Conservation (phyloP, 2,888 invertebrate genomes). For the Eretmocerus hayati region DNA sequence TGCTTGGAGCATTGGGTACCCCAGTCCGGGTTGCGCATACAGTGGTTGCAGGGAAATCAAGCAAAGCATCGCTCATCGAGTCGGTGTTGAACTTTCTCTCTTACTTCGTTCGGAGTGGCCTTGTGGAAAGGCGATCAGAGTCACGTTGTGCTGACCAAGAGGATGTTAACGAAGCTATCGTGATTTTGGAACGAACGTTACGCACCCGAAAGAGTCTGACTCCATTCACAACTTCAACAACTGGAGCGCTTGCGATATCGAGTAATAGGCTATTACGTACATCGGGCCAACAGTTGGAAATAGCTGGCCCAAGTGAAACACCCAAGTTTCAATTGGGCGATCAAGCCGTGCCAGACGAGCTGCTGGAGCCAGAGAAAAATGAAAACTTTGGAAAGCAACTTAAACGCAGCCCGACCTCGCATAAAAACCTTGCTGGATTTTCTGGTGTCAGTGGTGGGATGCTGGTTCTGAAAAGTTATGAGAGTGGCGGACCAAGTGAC, state of each 20-base stretch:
- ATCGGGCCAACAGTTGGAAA: too few relatives aligned
- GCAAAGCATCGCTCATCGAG: conserved; percentile 60
- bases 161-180: conserved; percentile 36
- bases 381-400: too few relatives aligned
- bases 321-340: too few relatives aligned
- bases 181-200: conserved; percentile 29
- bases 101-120: conserved; percentile 65
- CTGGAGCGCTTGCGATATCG: background rate
- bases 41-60: conserved; percentile 62
- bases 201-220: conserved; percentile 24
- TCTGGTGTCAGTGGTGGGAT: too few relatives aligned
- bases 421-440: too few relatives aligned
- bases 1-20: conserved; percentile 77
- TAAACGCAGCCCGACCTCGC: too few relatives aligned
- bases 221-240: background rate
- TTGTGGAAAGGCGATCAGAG: conserved; percentile 35
- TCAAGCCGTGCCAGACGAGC: too few relatives aligned
- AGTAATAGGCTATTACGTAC: too few relatives aligned
- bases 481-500: too few relatives aligned
- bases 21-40: conserved; percentile 74
- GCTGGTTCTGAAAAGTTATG: too few relatives aligned
- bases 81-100: conserved; percentile 71
- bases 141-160: conserved; percentile 31
- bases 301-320: too few relatives aligned
- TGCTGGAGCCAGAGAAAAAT: too few relatives aligned